Base-by-base conservation (phyloP, 1,140 invertebrate genomes). In the Neodiprion pinetum region DNA sequence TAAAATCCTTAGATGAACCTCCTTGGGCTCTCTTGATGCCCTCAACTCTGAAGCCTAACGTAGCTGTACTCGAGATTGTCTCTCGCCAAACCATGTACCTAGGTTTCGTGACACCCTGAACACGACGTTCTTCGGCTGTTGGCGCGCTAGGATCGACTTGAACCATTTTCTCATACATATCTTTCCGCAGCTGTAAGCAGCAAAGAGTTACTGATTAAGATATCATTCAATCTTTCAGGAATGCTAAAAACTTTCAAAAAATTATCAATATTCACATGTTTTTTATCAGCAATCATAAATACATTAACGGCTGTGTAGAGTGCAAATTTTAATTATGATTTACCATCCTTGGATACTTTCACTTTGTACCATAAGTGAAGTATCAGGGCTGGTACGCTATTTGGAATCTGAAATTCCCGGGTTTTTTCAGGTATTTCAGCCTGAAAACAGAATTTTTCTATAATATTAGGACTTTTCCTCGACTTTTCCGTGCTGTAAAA, bases 141-240 rank as follows among this genome's bases (percentile, higher is more conserved):
- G 97, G 97, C 7, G 97, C 97, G 76, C 90, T 90, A 23, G 94
- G 92, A 84, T 99, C 97, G 72, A 99, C 96, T 85, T 98, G 96
- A 74, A 98, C 94, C 97, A 99, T 99, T 90, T 99, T 99, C 79
- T 99, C 95, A 87, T 98, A 99, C 95, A 99, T 98, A 87, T 99
- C 98, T 75, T 87, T 86, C 14, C 84, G 76, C 28, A 87, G 76
- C 92, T 92, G 82, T 49, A 91, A 75, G 12, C 28, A 40, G 28
- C 28, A 40, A 40, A 40, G 28, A 40, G 28, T 40, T 40, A 40
- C 28, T 1, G 2, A 40, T 40, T 40, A 40, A 40, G 28, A 40
- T 5, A 40, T 40, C 28, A 40, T 1, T 40, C 28, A 40, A 40
- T 40, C 1, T 40, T 40, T 40, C 28, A 40, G 28, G 28, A 40